Conservation (phyloP, 2,113 vertebrate species). For the Cynoglossus semilaevis region DNA sequence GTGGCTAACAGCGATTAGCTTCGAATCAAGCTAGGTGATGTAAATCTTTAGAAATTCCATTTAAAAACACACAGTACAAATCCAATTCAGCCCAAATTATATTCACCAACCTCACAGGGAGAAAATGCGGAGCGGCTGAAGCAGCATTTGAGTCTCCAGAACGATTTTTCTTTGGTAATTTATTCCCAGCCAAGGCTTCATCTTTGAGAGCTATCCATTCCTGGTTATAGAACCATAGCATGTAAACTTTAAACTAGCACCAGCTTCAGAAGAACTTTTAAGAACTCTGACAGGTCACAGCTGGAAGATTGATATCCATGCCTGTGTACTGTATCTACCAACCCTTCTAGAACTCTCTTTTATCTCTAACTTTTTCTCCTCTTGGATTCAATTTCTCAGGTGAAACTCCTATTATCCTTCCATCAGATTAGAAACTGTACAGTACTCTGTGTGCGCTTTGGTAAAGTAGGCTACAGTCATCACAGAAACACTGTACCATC, state of each 20-base stretch:
- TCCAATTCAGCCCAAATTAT: too few relatives aligned
- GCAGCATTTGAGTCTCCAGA: too few relatives aligned
- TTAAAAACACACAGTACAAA: too few relatives aligned
- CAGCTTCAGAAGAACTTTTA: conserved; percentile 28
- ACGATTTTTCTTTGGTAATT: conserved; percentile 10
- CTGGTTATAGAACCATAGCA: conserved; percentile 36
- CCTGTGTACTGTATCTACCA: conserved; percentile 18
- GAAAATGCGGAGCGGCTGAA: too few relatives aligned
- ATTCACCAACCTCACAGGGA: too few relatives aligned
- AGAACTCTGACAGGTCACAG: conserved; percentile 19
- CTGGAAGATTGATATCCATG: conserved; percentile 38
- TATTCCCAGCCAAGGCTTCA: conserved; percentile 44
- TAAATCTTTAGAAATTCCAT: too few relatives aligned
- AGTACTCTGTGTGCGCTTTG: conserved; percentile 4
- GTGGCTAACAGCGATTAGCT: too few relatives aligned
- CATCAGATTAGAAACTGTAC: conserved; percentile 30
- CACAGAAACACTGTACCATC: conserved; percentile 8
- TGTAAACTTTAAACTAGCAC: conserved; percentile 59
- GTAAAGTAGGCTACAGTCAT: background rate
- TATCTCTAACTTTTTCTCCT: conserved; percentile 30
- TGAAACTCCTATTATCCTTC: conserved; percentile 22
- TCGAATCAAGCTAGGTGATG: too few relatives aligned
- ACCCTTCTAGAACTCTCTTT: conserved; percentile 24
- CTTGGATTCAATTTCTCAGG: conserved; percentile 18
- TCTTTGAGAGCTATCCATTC: conserved; percentile 60